These are phyloP conservation scores for Thamnophis sirtalis DNA, from an alignment of 2,113 vertebrate genomes.

Conservation along the genomic window DNA sequence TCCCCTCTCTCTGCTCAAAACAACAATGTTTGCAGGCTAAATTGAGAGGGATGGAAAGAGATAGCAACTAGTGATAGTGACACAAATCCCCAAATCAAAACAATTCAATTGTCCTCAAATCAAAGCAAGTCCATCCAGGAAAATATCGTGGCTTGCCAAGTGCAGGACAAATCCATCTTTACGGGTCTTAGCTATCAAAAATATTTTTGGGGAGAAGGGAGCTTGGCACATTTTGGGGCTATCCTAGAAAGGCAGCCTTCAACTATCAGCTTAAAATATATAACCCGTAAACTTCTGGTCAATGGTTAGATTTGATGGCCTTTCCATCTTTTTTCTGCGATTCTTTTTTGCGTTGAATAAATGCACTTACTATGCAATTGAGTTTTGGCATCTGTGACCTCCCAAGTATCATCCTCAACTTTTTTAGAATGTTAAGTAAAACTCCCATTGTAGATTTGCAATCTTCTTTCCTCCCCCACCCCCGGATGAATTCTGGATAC, in stretches of 20 bases:
- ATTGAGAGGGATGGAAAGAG: neutral
- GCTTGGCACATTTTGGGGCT: neutral
- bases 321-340: neutral
- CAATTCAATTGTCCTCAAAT: neutral
- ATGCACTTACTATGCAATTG: neutral
- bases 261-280: neutral
- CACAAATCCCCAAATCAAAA: neutral
- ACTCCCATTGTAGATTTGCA: neutral
- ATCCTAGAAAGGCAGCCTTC: neutral
- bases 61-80: neutral
- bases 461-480: neutral
- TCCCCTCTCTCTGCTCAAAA: neutral
- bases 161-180: neutral
- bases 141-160: neutral
- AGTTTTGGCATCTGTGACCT: neutral
- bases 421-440: neutral
- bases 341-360: neutral
- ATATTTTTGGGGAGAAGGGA: neutral
- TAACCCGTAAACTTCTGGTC: neutral
- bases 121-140: neutral
- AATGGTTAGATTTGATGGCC: neutral
- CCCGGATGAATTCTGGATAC: neutral
- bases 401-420: neutral
- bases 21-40: neutral
- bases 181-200: neutral